Evolutionary conservation across 1,140 invertebrate species (phyloP).

Genomic region (Asobara japonica): DNA sequence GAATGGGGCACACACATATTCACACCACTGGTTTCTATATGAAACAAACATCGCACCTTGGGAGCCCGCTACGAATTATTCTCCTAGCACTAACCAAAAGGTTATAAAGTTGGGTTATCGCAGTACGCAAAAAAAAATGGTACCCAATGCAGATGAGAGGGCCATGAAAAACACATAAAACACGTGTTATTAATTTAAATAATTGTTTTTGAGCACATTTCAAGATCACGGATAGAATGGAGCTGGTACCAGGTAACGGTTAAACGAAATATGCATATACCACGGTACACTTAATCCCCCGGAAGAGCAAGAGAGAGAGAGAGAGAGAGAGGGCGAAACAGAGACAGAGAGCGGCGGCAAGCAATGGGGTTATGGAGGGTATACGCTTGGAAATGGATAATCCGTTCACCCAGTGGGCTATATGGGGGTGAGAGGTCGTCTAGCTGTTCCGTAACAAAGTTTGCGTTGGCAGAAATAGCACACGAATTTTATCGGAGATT

Average conservation of each 20-base stretch:
- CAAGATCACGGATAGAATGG: neutral
- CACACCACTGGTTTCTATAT: too few relatives aligned
- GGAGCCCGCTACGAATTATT: too few relatives aligned
- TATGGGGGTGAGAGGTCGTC: neutral
- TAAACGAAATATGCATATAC: slow-evolving; percentile 5
- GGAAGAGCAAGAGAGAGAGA: neutral
- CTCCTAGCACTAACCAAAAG: too few relatives aligned
- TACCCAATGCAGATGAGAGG: too few relatives aligned
- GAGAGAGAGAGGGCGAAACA: neutral
- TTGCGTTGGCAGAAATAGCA: slow-evolving; percentile 20
- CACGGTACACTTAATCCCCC: neutral
- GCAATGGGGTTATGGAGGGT: neutral
- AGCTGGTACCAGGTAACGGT: neutral
- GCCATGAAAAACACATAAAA: slow-evolving; percentile 1
- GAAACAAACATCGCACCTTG: too few relatives aligned
- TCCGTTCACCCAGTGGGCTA: neutral
- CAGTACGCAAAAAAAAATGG: too few relatives aligned
- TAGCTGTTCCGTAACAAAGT: slow-evolving; percentile 20
- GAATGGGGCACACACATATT: too few relatives aligned
- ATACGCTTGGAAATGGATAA: slow-evolving; percentile 2
- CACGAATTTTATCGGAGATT: slow-evolving; percentile 28
- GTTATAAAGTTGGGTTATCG: too few relatives aligned
- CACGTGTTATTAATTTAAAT: slow-evolving; percentile 12
- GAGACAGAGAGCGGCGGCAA: neutral
- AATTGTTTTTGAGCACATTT: slow-evolving; percentile 7